Evolutionary conservation across 2,797 vertebrate genomes (phyloP), one percentile per base, ranked within the genome.

Genomic region (Pangasius mekongensis): DNA sequence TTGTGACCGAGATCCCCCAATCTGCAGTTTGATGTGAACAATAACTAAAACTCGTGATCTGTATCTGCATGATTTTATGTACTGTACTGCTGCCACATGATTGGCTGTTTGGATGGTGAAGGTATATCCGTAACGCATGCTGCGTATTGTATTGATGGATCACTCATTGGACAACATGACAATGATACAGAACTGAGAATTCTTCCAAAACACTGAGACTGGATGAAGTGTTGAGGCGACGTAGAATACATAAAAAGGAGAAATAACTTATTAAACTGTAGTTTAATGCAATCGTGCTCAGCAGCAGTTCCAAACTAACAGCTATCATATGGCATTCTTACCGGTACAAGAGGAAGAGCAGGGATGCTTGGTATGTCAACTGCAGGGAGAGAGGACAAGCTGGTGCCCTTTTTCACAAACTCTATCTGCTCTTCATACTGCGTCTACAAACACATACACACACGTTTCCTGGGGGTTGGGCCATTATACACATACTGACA

Each of bases 381-480:
- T 10, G 84, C 89, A 6, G 88, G 56, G 18, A 97, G 91, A 22
- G 95, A 93, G 18, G 81, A 85, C 85, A 94, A 88, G 11, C 60
- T 91, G 7, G 56, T 89, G 3, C 97, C 96, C 0, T 81, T 95
- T 90, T 93, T 96, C 88, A 97, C 90, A 62, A 89, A 90, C 52
- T 94, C 92, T 3, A 97, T 94, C 92, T 95, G 97, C 76, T 96
- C 94, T 58, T 97, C 93, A 93, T 95, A 97, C 69, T 93, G 94
- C 0, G 82, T 78, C 98, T 99, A 94, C 83, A 60, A 4, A 71
- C 49, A 16, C 52, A 76, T 27, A 74, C 30, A 52, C 11, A 89
- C 27, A 43, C 27, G 18, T 62, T 62, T 16, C 10, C 58, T 62
- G 56, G 10, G 20, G 77, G 18, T 39, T 64, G 39, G 14, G 3